Evolutionary conservation across 2,888 invertebrate genomes (phyloP).

Genomic region (Cephus nigrinus): DNA sequence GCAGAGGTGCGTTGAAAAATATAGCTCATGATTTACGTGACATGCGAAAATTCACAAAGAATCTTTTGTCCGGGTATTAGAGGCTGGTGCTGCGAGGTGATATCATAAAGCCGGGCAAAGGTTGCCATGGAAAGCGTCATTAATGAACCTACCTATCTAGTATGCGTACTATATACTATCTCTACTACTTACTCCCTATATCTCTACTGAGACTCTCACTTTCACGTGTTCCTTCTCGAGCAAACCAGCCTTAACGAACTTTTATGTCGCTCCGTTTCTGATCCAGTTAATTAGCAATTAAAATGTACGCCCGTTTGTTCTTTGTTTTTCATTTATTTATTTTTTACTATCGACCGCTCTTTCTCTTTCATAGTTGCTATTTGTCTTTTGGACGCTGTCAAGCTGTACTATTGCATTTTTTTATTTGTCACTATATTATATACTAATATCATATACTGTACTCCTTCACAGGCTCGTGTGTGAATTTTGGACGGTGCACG

Average conservation of each 20-base stretch:
- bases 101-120: not conserved
- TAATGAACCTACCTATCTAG: not conserved
- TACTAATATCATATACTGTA: not conserved
- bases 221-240: not conserved
- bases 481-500: not conserved
- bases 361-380: not conserved
- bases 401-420: not conserved
- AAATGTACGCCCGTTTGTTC: not conserved
- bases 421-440: not conserved
- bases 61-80: not conserved
- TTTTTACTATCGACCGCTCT: not conserved
- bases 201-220: not conserved
- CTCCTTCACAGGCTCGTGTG: not conserved
- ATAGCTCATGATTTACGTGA: not conserved
- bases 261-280: not conserved
- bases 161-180: not conserved
- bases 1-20: not conserved
- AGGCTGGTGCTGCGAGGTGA: not conserved
- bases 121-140: not conserved
- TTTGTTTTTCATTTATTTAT: not conserved
- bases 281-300: not conserved
- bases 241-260: not conserved
- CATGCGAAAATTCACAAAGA: not conserved
- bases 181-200: not conserved
- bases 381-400: not conserved